phyloP scores from a whole-genome alignment of 2,797 vertebrate species.

The Mergus octosetaceus region DNA sequence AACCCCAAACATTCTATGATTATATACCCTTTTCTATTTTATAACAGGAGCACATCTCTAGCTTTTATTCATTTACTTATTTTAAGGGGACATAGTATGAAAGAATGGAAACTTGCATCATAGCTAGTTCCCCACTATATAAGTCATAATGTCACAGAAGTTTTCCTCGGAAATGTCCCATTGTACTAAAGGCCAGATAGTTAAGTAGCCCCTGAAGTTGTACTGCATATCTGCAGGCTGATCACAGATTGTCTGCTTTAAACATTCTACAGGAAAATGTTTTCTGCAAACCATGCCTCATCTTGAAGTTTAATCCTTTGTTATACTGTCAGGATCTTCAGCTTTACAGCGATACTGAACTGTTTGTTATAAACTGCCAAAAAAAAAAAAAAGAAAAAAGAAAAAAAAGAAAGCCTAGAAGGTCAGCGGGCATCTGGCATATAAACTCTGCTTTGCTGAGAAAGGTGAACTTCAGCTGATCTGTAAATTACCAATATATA shows the following conservation, averaged over 20 bases:
- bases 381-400: not conserved
- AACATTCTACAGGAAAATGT: not conserved
- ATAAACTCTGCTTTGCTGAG: conserved; percentile 64
- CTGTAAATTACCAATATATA: conserved; percentile 39
- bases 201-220: not conserved
- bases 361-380: conserved; percentile 46
- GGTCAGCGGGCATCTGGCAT: conserved; percentile 31
- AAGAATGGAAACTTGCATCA: not conserved
- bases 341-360: conserved; percentile 37
- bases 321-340: not conserved
- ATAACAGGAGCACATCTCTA: not conserved
- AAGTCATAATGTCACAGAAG: not conserved
- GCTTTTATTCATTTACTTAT: too few relatives aligned
- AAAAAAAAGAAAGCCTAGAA: conserved; percentile 13
- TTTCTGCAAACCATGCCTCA: conserved; percentile 6
- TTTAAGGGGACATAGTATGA: not conserved
- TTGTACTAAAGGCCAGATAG: not conserved
- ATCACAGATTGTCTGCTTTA: not conserved
- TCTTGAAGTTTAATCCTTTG: not conserved
- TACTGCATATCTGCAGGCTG: not conserved
- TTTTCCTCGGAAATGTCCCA: conserved; percentile 1
- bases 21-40: not conserved
- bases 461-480: conserved; percentile 56
- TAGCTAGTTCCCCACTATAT: not conserved
- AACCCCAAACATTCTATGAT: too few relatives aligned